Evolutionary conservation across 92 coral and sea anemone genomes (phyloP).

Genomic region (Porites lobata): DNA sequence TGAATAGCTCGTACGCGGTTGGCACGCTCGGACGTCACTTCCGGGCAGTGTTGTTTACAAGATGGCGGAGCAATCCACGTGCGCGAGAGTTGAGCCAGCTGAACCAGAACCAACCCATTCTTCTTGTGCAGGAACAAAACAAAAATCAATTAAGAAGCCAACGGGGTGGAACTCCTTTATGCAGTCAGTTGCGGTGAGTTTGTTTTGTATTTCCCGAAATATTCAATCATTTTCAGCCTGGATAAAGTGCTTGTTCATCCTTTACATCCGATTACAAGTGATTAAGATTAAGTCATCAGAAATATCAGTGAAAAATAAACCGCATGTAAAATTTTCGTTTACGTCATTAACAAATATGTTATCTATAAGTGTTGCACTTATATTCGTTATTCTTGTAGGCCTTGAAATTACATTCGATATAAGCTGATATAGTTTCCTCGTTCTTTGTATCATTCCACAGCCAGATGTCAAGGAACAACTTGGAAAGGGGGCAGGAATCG

Average conservation of each 20-base stretch:
- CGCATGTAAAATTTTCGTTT: slow-evolving; percentile 2
- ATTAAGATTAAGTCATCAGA: not conserved
- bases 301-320: slow-evolving; percentile 1
- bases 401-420: slow-evolving; percentile 10
- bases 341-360: not conserved
- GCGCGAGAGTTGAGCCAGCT: slow-evolving; percentile 25
- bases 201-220: slow-evolving; percentile 15
- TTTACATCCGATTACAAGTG: not conserved
- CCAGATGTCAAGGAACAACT: slow-evolving; percentile 15
- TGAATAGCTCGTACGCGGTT: slow-evolving; percentile 1
- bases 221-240: not conserved
- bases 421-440: slow-evolving; percentile 17
- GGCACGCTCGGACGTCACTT: slow-evolving; percentile 27
- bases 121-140: slow-evolving; percentile 27
- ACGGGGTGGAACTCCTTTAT: slow-evolving; percentile 48
- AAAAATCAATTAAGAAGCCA: slow-evolving; percentile 52
- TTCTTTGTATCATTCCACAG: slow-evolving; percentile 14
- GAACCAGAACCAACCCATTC: slow-evolving; percentile 6
- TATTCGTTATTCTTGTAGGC: slow-evolving; percentile 13
- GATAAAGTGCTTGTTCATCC: not conserved
- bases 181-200: slow-evolving; percentile 52
- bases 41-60: slow-evolving; percentile 25
- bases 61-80: slow-evolving; percentile 25
- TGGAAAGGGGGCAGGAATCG: slow-evolving; percentile 13
- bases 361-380: slow-evolving; percentile 11